phyloP scores from a whole-genome alignment of 2,113 vertebrate species.

The Bos indicus region DNA sequence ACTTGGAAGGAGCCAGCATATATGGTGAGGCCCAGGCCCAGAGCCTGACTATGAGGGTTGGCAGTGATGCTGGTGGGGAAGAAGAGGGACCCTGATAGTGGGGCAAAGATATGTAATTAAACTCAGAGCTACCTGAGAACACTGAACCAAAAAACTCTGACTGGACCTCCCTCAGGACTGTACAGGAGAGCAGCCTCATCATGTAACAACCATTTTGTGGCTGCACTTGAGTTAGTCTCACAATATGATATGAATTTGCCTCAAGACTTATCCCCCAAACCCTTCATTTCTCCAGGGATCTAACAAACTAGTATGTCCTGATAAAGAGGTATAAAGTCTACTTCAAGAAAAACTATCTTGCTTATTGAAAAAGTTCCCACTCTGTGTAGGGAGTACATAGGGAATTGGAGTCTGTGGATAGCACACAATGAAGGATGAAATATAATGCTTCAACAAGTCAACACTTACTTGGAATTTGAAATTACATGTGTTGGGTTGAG shows the following conservation, averaged over 20 bases:
- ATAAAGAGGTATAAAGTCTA: not conserved
- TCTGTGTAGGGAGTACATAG: not conserved
- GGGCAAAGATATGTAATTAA: not conserved
- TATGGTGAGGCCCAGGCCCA: not conserved
- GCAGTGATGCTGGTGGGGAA: not conserved
- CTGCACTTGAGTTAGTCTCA: not conserved
- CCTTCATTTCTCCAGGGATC: not conserved
- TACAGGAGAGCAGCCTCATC: not conserved
- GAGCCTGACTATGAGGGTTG: not conserved
- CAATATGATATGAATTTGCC: not conserved
- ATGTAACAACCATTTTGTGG: not conserved
- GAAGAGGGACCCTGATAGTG: not conserved
- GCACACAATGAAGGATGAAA: not conserved
- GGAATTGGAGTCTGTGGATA: not conserved
- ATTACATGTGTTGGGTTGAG: not conserved
- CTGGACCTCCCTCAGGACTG: not conserved
- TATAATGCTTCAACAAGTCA: not conserved
- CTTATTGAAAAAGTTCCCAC: not conserved
- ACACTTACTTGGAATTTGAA: not conserved
- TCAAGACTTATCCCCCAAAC: not conserved
- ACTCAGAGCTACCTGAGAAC: not conserved
- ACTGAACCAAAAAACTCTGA: not conserved
- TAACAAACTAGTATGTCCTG: not conserved
- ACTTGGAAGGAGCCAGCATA: not conserved
- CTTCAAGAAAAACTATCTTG: not conserved